Conservation (phyloP, 2,113 vertebrate species). For the Stomatorhinus ivindoensis region DNA sequence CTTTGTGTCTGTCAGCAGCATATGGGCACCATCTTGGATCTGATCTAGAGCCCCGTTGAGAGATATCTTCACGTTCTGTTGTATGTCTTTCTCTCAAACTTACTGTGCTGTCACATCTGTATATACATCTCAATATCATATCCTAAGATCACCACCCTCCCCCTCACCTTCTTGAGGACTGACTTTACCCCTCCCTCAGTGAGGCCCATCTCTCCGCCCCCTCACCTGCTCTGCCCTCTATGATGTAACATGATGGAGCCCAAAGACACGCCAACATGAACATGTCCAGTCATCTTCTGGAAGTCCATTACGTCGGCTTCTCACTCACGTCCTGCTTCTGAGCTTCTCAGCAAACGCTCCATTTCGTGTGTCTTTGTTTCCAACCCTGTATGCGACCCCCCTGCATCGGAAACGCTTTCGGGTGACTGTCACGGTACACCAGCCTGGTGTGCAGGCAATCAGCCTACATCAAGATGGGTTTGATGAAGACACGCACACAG, state of each 20-base stretch:
- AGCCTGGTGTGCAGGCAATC: not conserved
- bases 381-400: not conserved
- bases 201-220: not conserved
- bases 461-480: not conserved
- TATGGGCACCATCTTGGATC: not conserved
- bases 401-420: not conserved
- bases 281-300: not conserved
- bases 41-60: not conserved
- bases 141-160: not conserved
- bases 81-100: not conserved
- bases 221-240: not conserved
- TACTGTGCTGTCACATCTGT: not conserved
- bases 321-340: not conserved
- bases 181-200: not conserved
- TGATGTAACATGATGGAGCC: not conserved
- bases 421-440: no score
- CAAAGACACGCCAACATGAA: not conserved
- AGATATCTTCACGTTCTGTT: not conserved
- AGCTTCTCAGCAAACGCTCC: not conserved
- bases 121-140: no score
- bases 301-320: not conserved
- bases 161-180: conserved; percentile 5
- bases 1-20: not conserved
- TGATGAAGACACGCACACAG: not conserved
- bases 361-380: not conserved